These are phyloP conservation scores for Hylaea fasciaria DNA, from an alignment of 2,888 invertebrate genomes.

Conservation along the genomic window DNA sequence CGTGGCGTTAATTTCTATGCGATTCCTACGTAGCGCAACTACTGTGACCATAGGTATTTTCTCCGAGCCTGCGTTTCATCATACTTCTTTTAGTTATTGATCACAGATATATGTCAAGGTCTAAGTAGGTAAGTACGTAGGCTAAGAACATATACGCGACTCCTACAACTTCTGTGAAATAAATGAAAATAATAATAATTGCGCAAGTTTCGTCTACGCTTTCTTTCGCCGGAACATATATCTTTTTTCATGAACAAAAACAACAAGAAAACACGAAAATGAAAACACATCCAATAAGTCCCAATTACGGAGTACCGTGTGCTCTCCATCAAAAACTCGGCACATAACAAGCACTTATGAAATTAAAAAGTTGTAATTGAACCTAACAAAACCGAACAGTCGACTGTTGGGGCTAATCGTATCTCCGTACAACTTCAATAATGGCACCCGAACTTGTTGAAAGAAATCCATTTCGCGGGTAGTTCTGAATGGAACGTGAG, in stretches of 20 bases:
- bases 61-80: too few species aligned
- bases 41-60: too few species aligned
- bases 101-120: too few species aligned
- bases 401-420: constrained; percentile 21
- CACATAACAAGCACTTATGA: constrained; percentile 17
- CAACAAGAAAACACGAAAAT: too few species aligned
- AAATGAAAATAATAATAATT: not conserved
- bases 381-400: constrained; percentile 19
- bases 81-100: too few species aligned
- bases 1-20: too few species aligned
- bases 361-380: constrained; percentile 30
- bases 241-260: too few species aligned
- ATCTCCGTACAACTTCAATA: constrained; percentile 20
- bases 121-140: too few species aligned
- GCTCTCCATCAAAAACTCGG: constrained; percentile 5
- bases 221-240: too few species aligned
- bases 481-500: constrained; percentile 16
- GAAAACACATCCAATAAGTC: constrained; percentile 3
- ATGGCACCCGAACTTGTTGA: constrained; percentile 19
- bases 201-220: not conserved
- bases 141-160: too few species aligned
- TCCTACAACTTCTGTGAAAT: not conserved
- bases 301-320: constrained; percentile 9
- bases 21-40: too few species aligned
- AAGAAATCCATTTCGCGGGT: constrained; percentile 25